Conservation (phyloP, 2,888 invertebrate species). For the Pyrocoelia pectoralis region DNA sequence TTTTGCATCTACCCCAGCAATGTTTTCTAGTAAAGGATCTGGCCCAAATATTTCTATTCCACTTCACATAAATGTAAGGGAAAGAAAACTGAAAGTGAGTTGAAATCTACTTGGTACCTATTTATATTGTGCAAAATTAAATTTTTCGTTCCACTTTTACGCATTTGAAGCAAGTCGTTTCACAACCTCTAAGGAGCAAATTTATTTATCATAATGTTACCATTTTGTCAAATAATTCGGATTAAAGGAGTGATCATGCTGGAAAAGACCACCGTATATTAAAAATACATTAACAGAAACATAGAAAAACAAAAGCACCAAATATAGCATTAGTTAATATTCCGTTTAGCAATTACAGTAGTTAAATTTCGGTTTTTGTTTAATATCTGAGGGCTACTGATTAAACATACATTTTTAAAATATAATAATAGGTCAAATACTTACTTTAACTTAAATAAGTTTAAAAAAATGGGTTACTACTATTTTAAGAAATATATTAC, state of each 20-base stretch:
- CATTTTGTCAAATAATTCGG: constrained; percentile 5
- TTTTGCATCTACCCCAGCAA: not conserved
- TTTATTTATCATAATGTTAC: constrained; percentile 5
- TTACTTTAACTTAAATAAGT: no score
- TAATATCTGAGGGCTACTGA: not conserved
- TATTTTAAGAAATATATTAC: no score
- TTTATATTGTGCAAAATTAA: not conserved
- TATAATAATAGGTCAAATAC: no score
- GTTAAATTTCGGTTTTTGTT: not conserved
- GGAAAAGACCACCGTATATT: no score
- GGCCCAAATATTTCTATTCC: not conserved
- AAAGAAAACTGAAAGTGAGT: no score
- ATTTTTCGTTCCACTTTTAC: not conserved
- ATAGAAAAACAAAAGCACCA: not conserved
- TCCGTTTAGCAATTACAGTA: not conserved
- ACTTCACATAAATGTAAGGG: no score
- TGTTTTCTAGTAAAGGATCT: not conserved
- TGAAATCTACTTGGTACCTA: no score
- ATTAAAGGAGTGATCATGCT: not conserved
- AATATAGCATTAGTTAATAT: not conserved
- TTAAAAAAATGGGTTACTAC: no score
- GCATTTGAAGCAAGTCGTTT: not conserved
- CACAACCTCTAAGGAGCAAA: constrained; percentile 10
- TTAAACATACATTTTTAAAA: no score
- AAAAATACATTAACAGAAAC: not conserved